Percentiles rank a stretch among this genome's conserved stretches.
Evolutionary conservation across 1,140 invertebrate genomes (phyloP).

Genomic region (Palaemon carinicauda): DNA sequence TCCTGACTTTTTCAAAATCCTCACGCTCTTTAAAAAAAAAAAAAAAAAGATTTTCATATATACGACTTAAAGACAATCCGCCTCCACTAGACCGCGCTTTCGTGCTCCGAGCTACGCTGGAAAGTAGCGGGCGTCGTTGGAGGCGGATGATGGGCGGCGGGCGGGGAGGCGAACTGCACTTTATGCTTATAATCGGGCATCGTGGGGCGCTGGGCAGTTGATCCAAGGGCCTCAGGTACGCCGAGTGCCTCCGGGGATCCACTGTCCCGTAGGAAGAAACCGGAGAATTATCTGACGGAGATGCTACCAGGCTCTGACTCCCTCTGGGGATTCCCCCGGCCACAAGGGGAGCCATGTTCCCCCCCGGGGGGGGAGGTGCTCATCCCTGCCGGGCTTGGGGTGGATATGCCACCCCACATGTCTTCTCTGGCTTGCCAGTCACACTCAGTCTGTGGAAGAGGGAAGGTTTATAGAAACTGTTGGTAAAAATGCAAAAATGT

Average conservation of each 20-base stretch:
- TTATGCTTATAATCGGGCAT: slow-evolving; percentile 3
- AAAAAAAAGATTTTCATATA: background rate
- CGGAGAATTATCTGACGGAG: background rate
- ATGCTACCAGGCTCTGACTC: background rate
- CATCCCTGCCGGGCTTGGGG: background rate
- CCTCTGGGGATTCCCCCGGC: background rate
- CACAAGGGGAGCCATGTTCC: background rate
- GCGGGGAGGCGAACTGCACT: background rate
- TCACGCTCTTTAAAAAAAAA: no score
- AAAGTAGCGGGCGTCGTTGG: background rate
- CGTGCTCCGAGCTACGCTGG: slow-evolving; percentile 20
- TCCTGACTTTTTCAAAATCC: no score
- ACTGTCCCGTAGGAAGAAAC: slow-evolving; percentile 5
- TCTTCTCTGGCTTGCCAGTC: background rate
- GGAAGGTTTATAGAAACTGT: no score
- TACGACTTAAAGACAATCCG: background rate
- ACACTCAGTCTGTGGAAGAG: no score
- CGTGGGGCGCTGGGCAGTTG: background rate
- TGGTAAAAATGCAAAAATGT: no score
- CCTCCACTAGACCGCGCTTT: slow-evolving; percentile 26
- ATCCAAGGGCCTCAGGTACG: slow-evolving; percentile 32
- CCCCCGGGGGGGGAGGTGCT: background rate
- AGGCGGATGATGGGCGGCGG: background rate
- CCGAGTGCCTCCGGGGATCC: slow-evolving; percentile 27
- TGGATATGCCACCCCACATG: background rate